Conservation (phyloP, 2,888 invertebrate species). For the Ophonus ardosiacus region DNA sequence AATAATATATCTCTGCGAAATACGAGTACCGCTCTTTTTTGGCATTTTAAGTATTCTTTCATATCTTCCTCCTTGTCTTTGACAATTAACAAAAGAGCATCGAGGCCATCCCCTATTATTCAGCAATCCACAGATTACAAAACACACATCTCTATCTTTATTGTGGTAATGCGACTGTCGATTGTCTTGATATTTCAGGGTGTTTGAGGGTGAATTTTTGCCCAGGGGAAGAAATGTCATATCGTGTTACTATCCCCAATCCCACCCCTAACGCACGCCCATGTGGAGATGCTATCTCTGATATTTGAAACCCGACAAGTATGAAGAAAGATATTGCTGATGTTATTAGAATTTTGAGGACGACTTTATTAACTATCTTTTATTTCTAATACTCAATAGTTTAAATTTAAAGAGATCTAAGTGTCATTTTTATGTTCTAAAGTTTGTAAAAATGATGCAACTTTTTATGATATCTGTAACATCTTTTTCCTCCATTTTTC, state of each 20-base stretch:
- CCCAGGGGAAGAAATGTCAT: constrained; percentile 67
- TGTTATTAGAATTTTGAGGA: too few species aligned
- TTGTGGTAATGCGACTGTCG: constrained; percentile 15
- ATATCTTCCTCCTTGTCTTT: too few species aligned
- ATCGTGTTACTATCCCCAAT: constrained; percentile 68
- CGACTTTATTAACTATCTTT: too few species aligned
- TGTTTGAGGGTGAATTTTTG: constrained; percentile 41
- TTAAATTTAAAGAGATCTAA: too few species aligned
- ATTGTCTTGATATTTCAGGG: constrained; percentile 21
- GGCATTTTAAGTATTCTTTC: too few species aligned
- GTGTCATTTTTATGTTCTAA: too few species aligned
- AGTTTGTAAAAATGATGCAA: too few species aligned
- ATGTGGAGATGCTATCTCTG: constrained; percentile 13
- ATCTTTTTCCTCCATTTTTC: too few species aligned
- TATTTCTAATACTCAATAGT: too few species aligned
- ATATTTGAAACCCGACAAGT: constrained; percentile 12
- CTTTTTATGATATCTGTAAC: too few species aligned
- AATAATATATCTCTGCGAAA: too few species aligned
- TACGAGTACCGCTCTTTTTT: too few species aligned
- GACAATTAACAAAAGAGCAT: constrained; percentile 36
- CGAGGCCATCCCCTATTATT: constrained; percentile 14
- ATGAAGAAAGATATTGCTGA: not conserved
- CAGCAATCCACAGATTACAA: constrained; percentile 37
- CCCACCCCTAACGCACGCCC: constrained; percentile 34
- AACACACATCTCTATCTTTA: constrained; percentile 1